A percentile compares a stretch with the other conserved stretches of the same genome.
Conservation (phyloP, 92 coral and sea anemone genomes). For the Micromussa lordhowensis region DNA sequence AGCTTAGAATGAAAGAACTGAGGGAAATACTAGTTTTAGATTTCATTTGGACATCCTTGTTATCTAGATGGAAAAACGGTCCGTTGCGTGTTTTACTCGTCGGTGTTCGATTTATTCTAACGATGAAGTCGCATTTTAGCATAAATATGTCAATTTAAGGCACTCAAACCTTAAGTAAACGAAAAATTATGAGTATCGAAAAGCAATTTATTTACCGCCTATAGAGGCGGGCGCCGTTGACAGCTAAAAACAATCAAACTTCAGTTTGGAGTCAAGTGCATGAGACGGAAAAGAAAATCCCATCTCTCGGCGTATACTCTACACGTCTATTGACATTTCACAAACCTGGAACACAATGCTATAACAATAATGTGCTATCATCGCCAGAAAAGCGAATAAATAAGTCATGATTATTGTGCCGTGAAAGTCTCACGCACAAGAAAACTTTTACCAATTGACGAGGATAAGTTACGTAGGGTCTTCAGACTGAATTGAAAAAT, state of each 20-base stretch:
- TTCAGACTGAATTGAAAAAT: not conserved
- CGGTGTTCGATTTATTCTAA: not conserved
- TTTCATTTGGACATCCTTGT: not conserved
- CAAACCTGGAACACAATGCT: constrained; percentile 11
- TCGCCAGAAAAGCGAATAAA: not conserved
- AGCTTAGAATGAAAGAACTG: not conserved
- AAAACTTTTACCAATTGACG: not conserved
- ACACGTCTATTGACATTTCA: constrained; percentile 16
- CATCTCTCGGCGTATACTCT: not conserved
- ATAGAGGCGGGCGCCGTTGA: not conserved
- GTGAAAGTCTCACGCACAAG: not conserved
- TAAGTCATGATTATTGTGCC: constrained; percentile 32
- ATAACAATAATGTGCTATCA: not conserved
- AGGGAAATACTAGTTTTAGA: not conserved
- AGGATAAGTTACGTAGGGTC: not conserved
- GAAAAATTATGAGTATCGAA: constrained; percentile 5
- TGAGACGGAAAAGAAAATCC: constrained; percentile 18
- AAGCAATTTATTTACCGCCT: constrained; percentile 15
- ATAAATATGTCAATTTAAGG: constrained; percentile 8
- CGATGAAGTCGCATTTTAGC: not conserved
- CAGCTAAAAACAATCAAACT: not conserved
- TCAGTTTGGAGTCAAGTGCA: not conserved
- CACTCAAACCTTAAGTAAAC: constrained; percentile 12
- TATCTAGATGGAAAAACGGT: not conserved
- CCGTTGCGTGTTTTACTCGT: not conserved